Conservation (phyloP, 2,797 vertebrate species). For the Silurus aristotelis region DNA sequence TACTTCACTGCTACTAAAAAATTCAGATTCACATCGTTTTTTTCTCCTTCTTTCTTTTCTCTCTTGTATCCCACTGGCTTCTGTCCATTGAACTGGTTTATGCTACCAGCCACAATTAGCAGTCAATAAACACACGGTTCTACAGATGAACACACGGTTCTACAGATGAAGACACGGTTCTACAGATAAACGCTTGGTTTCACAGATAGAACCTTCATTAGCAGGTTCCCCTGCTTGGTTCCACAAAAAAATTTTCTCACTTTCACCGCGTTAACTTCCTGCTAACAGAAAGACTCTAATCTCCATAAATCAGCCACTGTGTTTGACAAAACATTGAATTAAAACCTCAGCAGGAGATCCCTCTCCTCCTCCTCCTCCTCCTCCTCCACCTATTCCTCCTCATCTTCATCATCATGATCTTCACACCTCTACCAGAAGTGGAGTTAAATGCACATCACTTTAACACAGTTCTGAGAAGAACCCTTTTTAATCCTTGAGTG, state of each 20-base stretch:
- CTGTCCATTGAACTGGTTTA: background rate
- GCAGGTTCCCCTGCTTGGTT: too few relatives aligned
- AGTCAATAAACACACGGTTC: conserved; percentile 2
- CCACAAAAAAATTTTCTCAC: too few relatives aligned
- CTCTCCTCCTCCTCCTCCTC: too few relatives aligned
- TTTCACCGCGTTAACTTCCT: too few relatives aligned
- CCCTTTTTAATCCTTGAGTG: background rate
- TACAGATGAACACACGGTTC: background rate
- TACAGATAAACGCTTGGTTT: background rate
- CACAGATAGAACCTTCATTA: too few relatives aligned
- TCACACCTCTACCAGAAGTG: too few relatives aligned
- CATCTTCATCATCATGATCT: background rate
- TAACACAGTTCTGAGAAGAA: background rate
- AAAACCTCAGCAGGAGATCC: conserved; percentile 17
- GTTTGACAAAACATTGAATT: conserved; percentile 3
- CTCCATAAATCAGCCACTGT: background rate
- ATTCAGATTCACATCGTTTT: background rate
- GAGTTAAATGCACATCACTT: background rate
- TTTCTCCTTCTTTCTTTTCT: background rate
- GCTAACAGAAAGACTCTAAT: background rate
- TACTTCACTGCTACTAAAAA: background rate
- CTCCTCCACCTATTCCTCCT: too few relatives aligned
- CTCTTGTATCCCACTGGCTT: too few relatives aligned
- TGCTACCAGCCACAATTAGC: background rate
- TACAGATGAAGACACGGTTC: background rate